Evolutionary conservation across 2,888 invertebrate species (phyloP).

Genomic region (Furcula furcula): DNA sequence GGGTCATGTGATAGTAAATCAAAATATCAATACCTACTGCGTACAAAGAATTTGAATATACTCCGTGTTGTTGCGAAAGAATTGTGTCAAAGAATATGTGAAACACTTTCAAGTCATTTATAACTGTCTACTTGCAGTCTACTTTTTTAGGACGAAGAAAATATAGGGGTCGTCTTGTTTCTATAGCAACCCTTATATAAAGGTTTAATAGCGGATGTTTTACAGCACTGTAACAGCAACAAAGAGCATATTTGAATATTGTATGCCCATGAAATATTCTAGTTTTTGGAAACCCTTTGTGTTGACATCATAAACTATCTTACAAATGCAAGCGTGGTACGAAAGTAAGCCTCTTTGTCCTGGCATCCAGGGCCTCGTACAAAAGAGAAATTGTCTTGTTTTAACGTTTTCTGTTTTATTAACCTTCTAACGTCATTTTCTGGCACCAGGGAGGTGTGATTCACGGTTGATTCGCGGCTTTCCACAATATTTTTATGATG

Average conservation of each 20-base stretch:
- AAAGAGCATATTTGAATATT: constrained; percentile 8
- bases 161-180: constrained; percentile 1
- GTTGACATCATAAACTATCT: constrained; percentile 13
- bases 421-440: constrained; percentile 10
- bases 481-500: constrained; percentile 27
- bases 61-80: too few relatives aligned
- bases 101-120: too few relatives aligned
- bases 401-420: constrained; percentile 19
- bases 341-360: constrained; percentile 15
- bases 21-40: too few relatives aligned
- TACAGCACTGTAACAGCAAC: background rate
- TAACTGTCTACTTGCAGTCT: too few relatives aligned
- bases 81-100: too few relatives aligned
- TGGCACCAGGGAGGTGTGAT: constrained; percentile 1
- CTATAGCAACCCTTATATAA: constrained; percentile 4
- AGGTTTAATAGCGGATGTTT: background rate
- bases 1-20: too few relatives aligned
- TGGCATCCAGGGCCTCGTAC: constrained; percentile 22
- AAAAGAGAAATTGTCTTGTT: constrained; percentile 17
- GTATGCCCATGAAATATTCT: constrained; percentile 10
- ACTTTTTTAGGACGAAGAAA: too few relatives aligned
- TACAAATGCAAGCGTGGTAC: constrained; percentile 10
- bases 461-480: constrained; percentile 1
- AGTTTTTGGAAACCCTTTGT: constrained; percentile 10
- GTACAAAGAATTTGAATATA: too few relatives aligned